Conservation (phyloP, 2,888 invertebrate species). For the Harmothoe impar region DNA sequence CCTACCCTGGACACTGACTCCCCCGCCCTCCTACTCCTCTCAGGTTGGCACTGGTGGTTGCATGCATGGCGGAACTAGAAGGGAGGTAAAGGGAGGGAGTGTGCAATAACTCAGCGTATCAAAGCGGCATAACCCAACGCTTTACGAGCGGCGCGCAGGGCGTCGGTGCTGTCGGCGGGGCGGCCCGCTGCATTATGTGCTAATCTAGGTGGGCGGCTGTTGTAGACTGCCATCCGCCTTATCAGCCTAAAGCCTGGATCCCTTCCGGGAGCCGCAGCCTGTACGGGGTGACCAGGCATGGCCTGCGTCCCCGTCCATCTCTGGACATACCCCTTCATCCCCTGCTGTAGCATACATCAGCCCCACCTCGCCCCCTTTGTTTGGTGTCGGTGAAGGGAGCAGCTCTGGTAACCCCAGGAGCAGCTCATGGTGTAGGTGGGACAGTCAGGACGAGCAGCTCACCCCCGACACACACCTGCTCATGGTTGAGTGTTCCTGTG, state of each 20-base stretch:
- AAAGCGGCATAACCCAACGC: neutral
- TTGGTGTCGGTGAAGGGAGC: neutral
- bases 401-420: no score
- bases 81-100: neutral
- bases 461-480: no score
- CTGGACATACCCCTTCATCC: neutral
- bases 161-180: slow-evolving; percentile 5
- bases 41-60: no score
- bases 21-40: neutral
- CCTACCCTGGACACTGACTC: neutral
- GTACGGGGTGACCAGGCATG: neutral
- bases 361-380: neutral
- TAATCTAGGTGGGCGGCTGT: slow-evolving; percentile 26
- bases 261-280: neutral
- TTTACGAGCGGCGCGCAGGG: neutral
- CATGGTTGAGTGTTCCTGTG: no score
- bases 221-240: neutral
- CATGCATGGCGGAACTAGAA: no score
- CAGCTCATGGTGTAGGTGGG: no score
- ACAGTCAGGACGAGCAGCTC: no score
- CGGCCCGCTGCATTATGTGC: neutral
- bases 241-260: neutral
- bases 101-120: neutral
- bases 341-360: neutral
- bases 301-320: neutral